Conservation (phyloP, 53 echinoderm and acorn worm species). For the Echinarachnius parma region DNA sequence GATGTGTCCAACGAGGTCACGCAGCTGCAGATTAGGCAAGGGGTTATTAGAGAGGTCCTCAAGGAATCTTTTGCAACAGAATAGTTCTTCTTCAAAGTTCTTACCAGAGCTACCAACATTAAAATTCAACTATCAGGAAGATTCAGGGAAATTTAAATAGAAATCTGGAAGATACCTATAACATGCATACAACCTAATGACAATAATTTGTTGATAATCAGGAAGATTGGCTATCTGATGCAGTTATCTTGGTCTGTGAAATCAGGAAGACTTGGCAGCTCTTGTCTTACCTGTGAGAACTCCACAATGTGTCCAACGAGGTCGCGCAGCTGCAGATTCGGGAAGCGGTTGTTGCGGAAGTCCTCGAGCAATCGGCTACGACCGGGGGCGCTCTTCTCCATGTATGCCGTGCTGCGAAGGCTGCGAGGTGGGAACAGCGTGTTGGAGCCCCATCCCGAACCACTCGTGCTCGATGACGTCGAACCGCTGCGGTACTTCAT, state of each 20-base stretch:
- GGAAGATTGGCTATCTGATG: no score
- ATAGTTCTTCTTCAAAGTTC: no score
- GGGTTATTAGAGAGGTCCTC: constrained; percentile 99
- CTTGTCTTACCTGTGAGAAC: constrained; percentile 68
- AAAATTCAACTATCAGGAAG: no score
- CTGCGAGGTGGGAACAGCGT: constrained; percentile 98
- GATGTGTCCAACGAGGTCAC: constrained; percentile 89
- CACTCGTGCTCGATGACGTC: constrained; percentile 78
- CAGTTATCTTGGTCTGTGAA: no score
- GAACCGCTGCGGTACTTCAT: constrained; percentile 90
- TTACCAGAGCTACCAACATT: no score
- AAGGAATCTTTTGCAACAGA: constrained; percentile 91
- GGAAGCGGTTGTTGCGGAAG: constrained; percentile 99
- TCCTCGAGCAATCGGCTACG: constrained; percentile 97
- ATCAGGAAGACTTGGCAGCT: neutral
- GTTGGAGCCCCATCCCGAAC: constrained; percentile 85
- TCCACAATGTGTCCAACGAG: constrained; percentile 94
- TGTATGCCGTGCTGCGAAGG: constrained; percentile 97
- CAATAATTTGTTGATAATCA: no score
- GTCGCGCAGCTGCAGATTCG: constrained; percentile 94
- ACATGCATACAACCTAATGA: no score
- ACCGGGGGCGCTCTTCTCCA: constrained; percentile 99
- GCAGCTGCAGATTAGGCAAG: constrained; percentile 96
- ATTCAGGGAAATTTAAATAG: no score
- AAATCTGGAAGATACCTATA: no score